Evolutionary conservation across 2,797 vertebrate genomes (phyloP).

Genomic region (Morus bassanus): DNA sequence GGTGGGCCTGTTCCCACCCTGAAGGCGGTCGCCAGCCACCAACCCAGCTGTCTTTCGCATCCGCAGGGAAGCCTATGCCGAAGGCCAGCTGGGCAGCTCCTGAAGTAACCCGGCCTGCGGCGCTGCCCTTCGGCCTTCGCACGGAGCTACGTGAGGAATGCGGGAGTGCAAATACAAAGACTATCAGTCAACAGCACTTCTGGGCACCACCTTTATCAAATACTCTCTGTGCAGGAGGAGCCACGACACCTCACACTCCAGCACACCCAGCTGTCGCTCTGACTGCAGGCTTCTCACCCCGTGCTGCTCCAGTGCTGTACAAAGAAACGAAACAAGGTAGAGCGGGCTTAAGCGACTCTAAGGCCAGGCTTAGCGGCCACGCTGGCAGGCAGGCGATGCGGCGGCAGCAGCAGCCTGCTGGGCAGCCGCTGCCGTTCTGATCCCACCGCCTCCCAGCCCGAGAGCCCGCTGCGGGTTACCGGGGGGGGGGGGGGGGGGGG

Average conservation of each 20-base stretch:
- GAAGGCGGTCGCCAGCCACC: neutral
- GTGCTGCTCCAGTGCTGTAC: neutral
- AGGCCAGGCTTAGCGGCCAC: too few relatives aligned
- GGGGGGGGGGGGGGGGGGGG: too few relatives aligned
- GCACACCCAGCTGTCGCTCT: neutral
- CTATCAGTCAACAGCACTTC: neutral
- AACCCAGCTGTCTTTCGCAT: rapidly evolving
- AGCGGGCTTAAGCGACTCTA: neutral
- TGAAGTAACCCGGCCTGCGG: neutral
- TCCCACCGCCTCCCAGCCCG: neutral
- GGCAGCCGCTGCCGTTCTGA: neutral
- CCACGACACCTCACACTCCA: neutral
- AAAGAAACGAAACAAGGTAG: rapidly evolving
- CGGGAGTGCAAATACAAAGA: neutral
- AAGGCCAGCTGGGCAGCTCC: neutral
- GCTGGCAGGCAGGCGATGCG: neutral
- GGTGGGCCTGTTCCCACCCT: neutral
- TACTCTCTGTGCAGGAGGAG: neutral
- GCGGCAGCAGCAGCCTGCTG: neutral
- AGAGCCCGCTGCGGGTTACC: too few relatives aligned
- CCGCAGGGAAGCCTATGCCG: neutral
- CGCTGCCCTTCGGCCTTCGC: neutral
- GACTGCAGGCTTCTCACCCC: neutral
- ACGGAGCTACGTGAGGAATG: neutral
- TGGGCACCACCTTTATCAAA: neutral